phyloP scores from a whole-genome alignment of 1,140 invertebrate genomes.

The Dufourea novaeangliae region DNA sequence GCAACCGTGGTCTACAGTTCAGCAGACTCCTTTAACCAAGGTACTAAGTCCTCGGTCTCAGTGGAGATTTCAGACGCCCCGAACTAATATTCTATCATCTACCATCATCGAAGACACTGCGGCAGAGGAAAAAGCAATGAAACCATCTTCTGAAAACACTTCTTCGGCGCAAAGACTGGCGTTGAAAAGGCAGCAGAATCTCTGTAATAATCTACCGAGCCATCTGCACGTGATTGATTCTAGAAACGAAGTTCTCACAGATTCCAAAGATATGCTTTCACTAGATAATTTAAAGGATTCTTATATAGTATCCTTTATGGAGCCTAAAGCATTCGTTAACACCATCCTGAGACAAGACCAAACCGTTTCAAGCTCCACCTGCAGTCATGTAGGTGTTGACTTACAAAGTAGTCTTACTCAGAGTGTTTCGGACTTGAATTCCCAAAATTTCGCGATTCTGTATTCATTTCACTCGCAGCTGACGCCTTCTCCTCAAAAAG shows the following conservation, averaged over 20 bases:
- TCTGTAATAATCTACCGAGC: conserved; percentile 48
- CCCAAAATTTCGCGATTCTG: background rate
- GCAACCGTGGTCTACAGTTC: conserved; percentile 79
- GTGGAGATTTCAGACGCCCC: conserved; percentile 87
- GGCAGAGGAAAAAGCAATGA: conserved; percentile 79
- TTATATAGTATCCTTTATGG: background rate
- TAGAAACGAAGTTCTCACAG: background rate
- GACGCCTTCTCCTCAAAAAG: conserved; percentile 42
- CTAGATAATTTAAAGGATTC: background rate
- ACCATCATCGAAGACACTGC: conserved; percentile 89
- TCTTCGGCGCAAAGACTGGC: conserved; percentile 61
- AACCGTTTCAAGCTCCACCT: background rate
- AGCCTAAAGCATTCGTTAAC: background rate
- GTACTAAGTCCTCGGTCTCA: conserved; percentile 86
- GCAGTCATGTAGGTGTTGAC: background rate
- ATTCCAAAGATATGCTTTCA: conserved; percentile 17
- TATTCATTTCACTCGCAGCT: conserved; percentile 23
- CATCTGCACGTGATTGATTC: background rate
- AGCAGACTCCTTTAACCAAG: conserved; percentile 84
- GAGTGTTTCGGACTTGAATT: background rate
- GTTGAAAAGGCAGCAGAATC: conserved; percentile 65
- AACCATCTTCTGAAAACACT: conserved; percentile 74
- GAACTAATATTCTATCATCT: conserved; percentile 91
- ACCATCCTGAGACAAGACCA: conserved; percentile 9
- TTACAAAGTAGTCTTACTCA: background rate